These are phyloP conservation scores for Isurus oxyrinchus DNA, from an alignment of 2,113 vertebrate genomes.

Conservation along the genomic window DNA sequence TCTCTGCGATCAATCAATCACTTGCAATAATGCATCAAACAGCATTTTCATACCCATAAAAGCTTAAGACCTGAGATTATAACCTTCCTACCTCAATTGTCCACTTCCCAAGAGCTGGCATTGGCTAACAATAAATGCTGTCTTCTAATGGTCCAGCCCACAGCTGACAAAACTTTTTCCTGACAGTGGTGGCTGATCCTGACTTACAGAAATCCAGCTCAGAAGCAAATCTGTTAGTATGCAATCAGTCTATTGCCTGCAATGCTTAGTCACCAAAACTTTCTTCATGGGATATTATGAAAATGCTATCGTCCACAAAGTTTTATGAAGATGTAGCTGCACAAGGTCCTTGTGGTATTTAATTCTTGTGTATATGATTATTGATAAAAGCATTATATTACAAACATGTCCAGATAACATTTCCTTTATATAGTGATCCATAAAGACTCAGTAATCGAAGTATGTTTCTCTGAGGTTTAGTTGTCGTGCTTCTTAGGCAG, in stretches of 20 bases:
- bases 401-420: background rate
- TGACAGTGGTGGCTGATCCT: background rate
- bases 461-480: background rate
- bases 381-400: background rate
- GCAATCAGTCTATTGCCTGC: background rate
- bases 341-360: background rate
- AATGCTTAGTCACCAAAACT: background rate
- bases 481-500: background rate
- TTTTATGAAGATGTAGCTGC: background rate
- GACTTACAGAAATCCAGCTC: background rate
- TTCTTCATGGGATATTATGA: background rate
- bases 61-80: background rate
- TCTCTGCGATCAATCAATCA: background rate
- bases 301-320: background rate
- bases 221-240: background rate
- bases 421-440: background rate
- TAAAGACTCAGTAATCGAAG: slow-evolving; percentile 21
- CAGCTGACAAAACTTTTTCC: background rate
- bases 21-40: background rate
- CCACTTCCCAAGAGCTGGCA: background rate
- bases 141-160: background rate
- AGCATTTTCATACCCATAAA: background rate
- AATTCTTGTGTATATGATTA: background rate
- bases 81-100: background rate
- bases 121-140: background rate